phyloP scores from a whole-genome alignment of 1,140 invertebrate species.

The Eriocheir sinensis region DNA sequence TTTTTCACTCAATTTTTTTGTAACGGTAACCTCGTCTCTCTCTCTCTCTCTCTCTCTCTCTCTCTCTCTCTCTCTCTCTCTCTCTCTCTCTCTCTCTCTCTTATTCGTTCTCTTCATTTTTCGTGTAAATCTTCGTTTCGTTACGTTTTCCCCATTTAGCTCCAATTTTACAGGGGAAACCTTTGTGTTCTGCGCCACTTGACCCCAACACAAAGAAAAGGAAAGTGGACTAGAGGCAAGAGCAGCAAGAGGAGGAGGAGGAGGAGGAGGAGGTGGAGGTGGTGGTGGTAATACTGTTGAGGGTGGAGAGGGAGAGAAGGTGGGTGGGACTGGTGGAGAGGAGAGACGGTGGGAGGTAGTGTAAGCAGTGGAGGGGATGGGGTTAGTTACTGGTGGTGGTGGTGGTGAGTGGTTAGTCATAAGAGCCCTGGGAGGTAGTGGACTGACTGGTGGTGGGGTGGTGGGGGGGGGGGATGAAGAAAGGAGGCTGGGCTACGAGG shows the following conservation, averaged over 20 bases:
- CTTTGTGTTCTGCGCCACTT: constrained; percentile 4
- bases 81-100: constrained; percentile 2
- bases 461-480: no score
- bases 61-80: no score
- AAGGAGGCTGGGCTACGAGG: background rate
- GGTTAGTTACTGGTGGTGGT: no score
- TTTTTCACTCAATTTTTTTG: background rate
- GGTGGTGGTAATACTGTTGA: background rate
- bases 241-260: background rate
- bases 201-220: background rate
- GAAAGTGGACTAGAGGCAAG: background rate
- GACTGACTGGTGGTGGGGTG: no score
- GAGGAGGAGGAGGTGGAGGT: background rate
- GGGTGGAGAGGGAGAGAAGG: background rate
- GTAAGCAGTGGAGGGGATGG: no score
- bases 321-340: no score
- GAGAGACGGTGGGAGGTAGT: no score
- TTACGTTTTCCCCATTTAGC: background rate
- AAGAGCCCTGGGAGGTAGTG: no score
- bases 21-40: background rate
- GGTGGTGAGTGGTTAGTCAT: no score
- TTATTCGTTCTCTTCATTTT: background rate
- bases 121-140: background rate
- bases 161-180: constrained; percentile 23
- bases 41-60: background rate